Base-by-base conservation (phyloP, 2,797 vertebrate genomes). In the Serranus cabrilla region DNA sequence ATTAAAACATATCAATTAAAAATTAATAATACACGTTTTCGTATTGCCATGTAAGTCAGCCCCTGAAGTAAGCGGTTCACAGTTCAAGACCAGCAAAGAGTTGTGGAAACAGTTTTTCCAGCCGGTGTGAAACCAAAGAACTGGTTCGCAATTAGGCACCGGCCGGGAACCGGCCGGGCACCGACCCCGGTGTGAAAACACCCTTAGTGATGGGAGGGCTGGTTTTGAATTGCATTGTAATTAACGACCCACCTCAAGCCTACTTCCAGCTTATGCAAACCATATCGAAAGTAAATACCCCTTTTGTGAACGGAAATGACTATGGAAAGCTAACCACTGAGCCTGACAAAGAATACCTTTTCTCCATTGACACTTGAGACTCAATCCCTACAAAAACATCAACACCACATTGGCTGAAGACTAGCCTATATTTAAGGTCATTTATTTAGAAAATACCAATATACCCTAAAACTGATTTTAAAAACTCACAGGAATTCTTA, bases 191-290 rank as follows among this genome's bases (percentile, higher is more conserved):
- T n/a, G n/a, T n/a, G n/a, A n/a, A n/a, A n/a, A n/a, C n/a, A n/a
- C n/a, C n/a, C n/a, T n/a, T n/a, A 50, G 34, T 58, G 54, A 78
- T 55, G 18, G 45, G 61, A 83, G 68, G 57, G 52, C 65, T 71
- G 87, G 87, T 90, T 87, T 89, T 86, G 74, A 74, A 70, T 92
- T 92, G 74, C 87, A 87, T 91, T 88, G 83, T 88, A 92, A 90
- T 92, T 91, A 87, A 59, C 60, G 81, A 83, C 72, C 67, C 61
- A 69, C 70, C 76, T 74, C 2, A 50, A 81, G 42, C 71, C 87
- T 81, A 47, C 63, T 74, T 65, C 58, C 65, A 78, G 79, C 86
- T 82, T 82, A 81, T 72, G 68, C 71, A 77, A 88, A 87, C 77
- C 76, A 81, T 80, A 75, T 71, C 86, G 74, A 90, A 78, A 78